Evolutionary conservation across 2,797 vertebrate species (phyloP), one percentile per base, ranked within the genome.

Genomic region (Lagocephalus sceleratus): DNA sequence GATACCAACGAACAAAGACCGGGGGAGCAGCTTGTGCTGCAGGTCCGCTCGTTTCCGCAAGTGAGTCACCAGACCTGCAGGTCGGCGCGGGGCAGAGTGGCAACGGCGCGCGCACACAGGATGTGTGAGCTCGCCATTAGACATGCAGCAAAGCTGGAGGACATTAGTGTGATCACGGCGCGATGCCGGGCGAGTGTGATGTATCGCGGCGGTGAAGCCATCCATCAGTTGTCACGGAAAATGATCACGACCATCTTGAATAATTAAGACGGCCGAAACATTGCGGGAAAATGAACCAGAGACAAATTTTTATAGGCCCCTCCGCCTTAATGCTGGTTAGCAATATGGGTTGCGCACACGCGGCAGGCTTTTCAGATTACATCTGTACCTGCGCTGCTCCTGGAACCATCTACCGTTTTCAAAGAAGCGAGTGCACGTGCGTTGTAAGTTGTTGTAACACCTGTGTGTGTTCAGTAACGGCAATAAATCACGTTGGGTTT

Each of bases 1-100:
- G 54, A 84, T 78, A 86, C 80, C 78, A 88, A 81, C 88, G 85
- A 87, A 87, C 85, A 89, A 89, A 89, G 76, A 75, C 73, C 62
- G 47, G 50, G 69, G 74, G 72, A 73, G 66, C 58, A 75, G 82
- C 77, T 85, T 85, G 78, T 83, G 81, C 87, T 83, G 75, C 59
- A 57, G 65, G 78, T 68, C 60, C 57, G 76, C 85, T 85, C 73
- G 61, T 63, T 57, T 66, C 68, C 60, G 40, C 26, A 11, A 43
- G 57, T 68, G 70, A 70, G 82, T 85, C 80, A 76, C 60, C 19
- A 57, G 83, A 78, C 22, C 74, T 53, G 42, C n/a, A 19, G 40
- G 40, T 7, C 32, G 9, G 11, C 12, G 32, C 11, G 10, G 32
- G 32, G 32, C 32, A 35, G 32, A 12, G 32, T 12, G 52, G 71